phyloP scores from a whole-genome alignment of 2,888 invertebrate species.

The Exephanes ischioxanthus region DNA sequence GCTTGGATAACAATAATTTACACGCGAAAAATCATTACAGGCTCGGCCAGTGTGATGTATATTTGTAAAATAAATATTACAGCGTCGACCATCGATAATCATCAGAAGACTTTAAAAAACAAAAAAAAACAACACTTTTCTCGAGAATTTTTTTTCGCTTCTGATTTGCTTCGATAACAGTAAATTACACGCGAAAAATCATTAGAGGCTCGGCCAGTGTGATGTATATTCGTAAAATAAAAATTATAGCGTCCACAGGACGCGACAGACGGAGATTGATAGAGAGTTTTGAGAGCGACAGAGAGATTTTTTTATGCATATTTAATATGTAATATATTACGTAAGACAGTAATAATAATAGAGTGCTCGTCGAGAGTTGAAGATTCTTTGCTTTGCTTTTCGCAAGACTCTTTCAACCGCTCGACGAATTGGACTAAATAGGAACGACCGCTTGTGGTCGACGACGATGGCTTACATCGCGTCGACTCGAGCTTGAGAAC shows the following conservation, averaged over 20 bases:
- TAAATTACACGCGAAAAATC: slow-evolving; percentile 1
- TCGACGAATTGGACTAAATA: slow-evolving; percentile 54
- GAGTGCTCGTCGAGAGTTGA: slow-evolving; percentile 33
- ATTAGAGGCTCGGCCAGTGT: slow-evolving; percentile 32
- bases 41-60: slow-evolving; percentile 23
- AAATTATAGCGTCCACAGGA: slow-evolving; percentile 22
- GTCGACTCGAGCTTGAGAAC: slow-evolving; percentile 41
- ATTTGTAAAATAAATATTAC: slow-evolving; percentile 27
- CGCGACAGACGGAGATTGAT: slow-evolving; percentile 46
- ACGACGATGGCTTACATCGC: slow-evolving; percentile 10
- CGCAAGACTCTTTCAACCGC: slow-evolving; percentile 2
- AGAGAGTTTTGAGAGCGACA: slow-evolving; percentile 39
- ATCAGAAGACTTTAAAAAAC: too few species aligned
- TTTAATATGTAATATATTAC: slow-evolving; percentile 10
- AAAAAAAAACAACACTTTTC: neutral
- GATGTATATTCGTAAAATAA: slow-evolving; percentile 21
- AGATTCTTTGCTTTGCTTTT: neutral
- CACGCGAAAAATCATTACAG: slow-evolving; percentile 11
- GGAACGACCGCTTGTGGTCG: slow-evolving; percentile 46
- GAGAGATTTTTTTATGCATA: slow-evolving; percentile 13
- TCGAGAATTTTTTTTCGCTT: slow-evolving; percentile 13
- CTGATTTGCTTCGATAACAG: neutral
- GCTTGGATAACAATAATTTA: neutral
- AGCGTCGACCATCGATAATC: neutral
- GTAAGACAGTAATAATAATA: slow-evolving; percentile 33